Evolutionary conservation across 2,888 invertebrate species (phyloP).

Genomic region (Oscheius sp.): DNA sequence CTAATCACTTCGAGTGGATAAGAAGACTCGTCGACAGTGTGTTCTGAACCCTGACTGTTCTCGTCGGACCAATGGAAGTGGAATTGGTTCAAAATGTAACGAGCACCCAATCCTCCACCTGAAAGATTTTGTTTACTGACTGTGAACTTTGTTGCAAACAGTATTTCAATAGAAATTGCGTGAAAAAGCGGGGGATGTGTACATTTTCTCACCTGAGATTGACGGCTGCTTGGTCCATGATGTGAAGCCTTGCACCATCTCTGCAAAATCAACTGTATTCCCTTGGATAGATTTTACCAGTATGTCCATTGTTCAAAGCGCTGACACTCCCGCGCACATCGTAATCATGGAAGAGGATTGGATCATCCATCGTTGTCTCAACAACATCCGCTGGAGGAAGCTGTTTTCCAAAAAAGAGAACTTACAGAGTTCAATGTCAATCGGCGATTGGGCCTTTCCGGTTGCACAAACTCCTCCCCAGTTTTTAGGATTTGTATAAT

Average conservation of each 20-base stretch:
- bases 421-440: conserved; percentile 8
- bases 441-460: conserved; percentile 17
- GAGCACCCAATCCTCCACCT: conserved; percentile 22
- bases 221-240: conserved; percentile 26
- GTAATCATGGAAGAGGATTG: conserved; percentile 21
- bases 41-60: conserved; percentile 3
- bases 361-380: no score
- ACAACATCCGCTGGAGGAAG: background rate
- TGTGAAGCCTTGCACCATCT: conserved; percentile 20
- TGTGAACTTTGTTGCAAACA: background rate
- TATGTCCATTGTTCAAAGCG: conserved; percentile 26
- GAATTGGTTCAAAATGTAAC: conserved; percentile 17
- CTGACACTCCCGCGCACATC: conserved; percentile 10
- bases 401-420: background rate
- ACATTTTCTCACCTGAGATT: conserved; percentile 19
- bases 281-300: conserved; percentile 34
- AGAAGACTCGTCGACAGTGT: conserved; percentile 5
- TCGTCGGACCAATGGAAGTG: conserved; percentile 24
- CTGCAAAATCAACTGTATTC: background rate
- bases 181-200: no score
- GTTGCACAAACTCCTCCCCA: conserved; percentile 10
- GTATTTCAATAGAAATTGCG: background rate
- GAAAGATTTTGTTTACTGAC: no score
- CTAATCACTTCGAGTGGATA: conserved; percentile 26
- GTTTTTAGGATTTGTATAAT: background rate